Percentiles rank a stretch among this genome's conserved stretches.
Conservation (phyloP, 2,797 vertebrate genomes). For the Siniperca scherzeri region DNA sequence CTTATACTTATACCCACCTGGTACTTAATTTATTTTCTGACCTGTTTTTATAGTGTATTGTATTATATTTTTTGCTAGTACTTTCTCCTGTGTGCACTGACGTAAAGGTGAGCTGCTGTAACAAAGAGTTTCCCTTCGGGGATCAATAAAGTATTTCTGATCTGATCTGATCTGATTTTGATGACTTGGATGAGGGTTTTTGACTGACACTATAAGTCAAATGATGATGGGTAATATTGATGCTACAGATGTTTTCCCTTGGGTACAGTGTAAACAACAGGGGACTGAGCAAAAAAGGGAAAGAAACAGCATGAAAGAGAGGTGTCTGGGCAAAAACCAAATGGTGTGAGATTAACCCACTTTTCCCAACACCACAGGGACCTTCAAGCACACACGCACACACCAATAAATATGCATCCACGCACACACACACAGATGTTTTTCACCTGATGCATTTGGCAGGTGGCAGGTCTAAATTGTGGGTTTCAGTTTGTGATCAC, state of each 20-base stretch:
- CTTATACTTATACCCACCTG: too few relatives aligned
- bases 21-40: too few relatives aligned
- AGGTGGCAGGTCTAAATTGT: constrained; percentile 11
- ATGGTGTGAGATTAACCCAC: constrained; percentile 30
- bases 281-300: neutral
- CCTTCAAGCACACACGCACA: constrained; percentile 1
- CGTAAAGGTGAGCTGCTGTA: too few relatives aligned
- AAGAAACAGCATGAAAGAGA: neutral
- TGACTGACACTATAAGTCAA: too few relatives aligned
- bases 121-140: too few relatives aligned
- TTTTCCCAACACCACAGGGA: constrained; percentile 25
- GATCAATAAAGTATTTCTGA: too few relatives aligned
- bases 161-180: too few relatives aligned
- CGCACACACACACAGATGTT: constrained; percentile 12
- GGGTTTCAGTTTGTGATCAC: constrained; percentile 8
- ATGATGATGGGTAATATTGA: constrained; percentile 1
- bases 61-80: too few relatives aligned
- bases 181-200: too few relatives aligned
- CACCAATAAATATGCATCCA: neutral
- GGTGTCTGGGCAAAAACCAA: constrained; percentile 7
- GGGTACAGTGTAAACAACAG: constrained; percentile 25
- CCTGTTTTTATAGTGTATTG: too few relatives aligned
- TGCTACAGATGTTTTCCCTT: constrained; percentile 51
- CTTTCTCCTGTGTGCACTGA: too few relatives aligned
- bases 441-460: constrained; percentile 21